A percentile compares a stretch with the other conserved stretches of the same genome.
Evolutionary conservation across 2,113 vertebrate genomes (phyloP).

Genomic region (Microcebus lehilahytsara): DNA sequence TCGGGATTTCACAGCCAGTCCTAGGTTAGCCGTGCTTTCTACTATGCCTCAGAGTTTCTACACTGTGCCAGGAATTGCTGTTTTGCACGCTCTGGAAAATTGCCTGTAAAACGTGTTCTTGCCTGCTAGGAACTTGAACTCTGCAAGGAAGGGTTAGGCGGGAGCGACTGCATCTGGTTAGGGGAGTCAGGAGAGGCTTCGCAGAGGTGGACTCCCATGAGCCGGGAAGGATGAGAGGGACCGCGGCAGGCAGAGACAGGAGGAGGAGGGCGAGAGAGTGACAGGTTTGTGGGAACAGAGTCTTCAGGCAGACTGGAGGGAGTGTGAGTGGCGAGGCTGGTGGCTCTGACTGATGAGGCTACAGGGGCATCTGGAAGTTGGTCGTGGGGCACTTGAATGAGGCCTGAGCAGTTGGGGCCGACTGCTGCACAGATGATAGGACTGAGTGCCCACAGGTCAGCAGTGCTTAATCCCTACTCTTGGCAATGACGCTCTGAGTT

Average conservation of each 20-base stretch:
- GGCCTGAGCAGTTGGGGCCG: not conserved
- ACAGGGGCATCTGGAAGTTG: not conserved
- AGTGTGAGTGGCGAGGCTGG: not conserved
- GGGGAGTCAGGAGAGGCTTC: not conserved
- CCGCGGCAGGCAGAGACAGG: rapidly evolving
- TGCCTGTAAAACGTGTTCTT: slow-evolving; percentile 26
- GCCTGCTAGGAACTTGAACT: slow-evolving; percentile 46
- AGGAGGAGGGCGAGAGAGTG: not conserved
- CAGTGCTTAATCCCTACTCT: not conserved
- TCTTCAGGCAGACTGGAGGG: not conserved
- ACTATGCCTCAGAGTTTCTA: not conserved
- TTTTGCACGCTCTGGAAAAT: not conserved
- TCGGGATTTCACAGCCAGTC: not conserved
- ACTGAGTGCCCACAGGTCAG: not conserved
- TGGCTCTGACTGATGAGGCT: not conserved
- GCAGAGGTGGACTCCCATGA: not conserved
- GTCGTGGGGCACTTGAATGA: not conserved
- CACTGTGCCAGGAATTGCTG: not conserved
- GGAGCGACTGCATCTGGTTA: not conserved
- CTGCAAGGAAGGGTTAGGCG: not conserved
- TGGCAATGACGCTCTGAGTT: not conserved
- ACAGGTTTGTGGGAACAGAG: not conserved
- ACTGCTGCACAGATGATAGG: not conserved
- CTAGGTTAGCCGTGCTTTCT: not conserved
- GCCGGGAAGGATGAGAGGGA: not conserved